phyloP scores from a whole-genome alignment of 37 sponge, comb jelly and placozoan genomes.

The Theonella swinhoei region DNA sequence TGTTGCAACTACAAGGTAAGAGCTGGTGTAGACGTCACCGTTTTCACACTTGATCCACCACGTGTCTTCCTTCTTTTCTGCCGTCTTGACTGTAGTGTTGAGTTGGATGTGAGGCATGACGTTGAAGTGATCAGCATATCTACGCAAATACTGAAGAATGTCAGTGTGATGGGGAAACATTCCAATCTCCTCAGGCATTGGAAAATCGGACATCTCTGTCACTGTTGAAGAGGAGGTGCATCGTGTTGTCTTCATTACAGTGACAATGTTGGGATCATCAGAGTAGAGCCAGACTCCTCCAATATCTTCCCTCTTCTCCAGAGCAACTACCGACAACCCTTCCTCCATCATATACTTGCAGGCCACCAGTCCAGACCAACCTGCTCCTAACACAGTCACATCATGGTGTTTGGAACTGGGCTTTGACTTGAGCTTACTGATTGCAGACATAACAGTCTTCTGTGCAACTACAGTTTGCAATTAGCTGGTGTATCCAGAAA shows the following conservation, averaged over 20 bases:
- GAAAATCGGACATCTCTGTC: constrained; percentile 92
- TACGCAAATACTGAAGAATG: constrained; percentile 69
- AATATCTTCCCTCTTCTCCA: constrained; percentile 82
- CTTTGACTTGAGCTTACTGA: not conserved
- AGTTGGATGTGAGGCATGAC: constrained; percentile 74
- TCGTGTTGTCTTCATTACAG: constrained; percentile 77
- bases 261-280: constrained; percentile 65
- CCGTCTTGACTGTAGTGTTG: constrained; percentile 58
- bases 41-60: constrained; percentile 51
- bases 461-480: too few relatives aligned
- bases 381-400: constrained; percentile 94
- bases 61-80: constrained; percentile 49
- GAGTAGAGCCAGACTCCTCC: constrained; percentile 94
- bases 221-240: constrained; percentile 74
- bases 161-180: constrained; percentile 80
- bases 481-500: too few relatives aligned
- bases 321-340: constrained; percentile 80
- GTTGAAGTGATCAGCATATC: constrained; percentile 71
- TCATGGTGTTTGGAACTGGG: constrained; percentile 63
- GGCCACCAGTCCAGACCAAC: constrained; percentile 85
- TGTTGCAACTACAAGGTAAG: constrained; percentile 58
- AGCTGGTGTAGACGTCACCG: constrained; percentile 55
- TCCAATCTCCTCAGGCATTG: constrained; percentile 86
- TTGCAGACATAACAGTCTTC: too few relatives aligned
- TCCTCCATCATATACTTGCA: constrained; percentile 90